Evolutionary conservation across 2,888 invertebrate genomes (phyloP).

Genomic region (Tanypteryx hageni): DNA sequence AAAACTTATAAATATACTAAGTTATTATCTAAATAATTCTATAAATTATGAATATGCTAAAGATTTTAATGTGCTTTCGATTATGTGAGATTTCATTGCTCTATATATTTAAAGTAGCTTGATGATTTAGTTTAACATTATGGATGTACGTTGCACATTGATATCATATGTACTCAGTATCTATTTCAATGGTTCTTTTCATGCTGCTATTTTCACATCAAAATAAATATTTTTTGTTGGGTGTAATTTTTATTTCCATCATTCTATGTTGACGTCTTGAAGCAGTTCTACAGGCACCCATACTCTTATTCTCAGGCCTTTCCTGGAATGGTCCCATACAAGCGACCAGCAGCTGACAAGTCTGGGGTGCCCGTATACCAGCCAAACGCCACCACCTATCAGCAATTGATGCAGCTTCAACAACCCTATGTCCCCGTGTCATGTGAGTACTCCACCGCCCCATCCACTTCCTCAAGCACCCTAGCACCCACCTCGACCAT

Average conservation of each 20-base stretch:
- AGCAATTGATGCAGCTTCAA: slow-evolving; percentile 92
- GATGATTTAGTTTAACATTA: background rate
- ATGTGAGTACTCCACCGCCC: slow-evolving; percentile 94
- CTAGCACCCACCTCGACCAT: slow-evolving; percentile 69
- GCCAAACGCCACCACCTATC: slow-evolving; percentile 92
- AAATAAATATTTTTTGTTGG: background rate
- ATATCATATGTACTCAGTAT: background rate
- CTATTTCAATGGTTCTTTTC: background rate
- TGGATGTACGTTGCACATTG: background rate
- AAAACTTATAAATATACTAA: background rate
- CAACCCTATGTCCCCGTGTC: slow-evolving; percentile 98
- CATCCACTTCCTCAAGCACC: slow-evolving; percentile 66
- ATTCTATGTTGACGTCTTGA: slow-evolving; percentile 10
- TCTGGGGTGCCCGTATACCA: slow-evolving; percentile 97
- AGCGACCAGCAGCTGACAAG: slow-evolving; percentile 97
- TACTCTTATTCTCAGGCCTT: slow-evolving; percentile 83
- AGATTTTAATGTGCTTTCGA: background rate
- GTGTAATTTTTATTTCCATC: slow-evolving; percentile 22
- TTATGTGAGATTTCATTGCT: background rate
- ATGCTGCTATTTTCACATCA: too few species aligned
- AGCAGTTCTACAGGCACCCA: slow-evolving; percentile 50
- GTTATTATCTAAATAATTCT: background rate
- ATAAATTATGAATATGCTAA: background rate
- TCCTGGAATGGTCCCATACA: slow-evolving; percentile 96
- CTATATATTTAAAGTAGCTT: background rate